Evolutionary conservation across 1,140 invertebrate species (phyloP), one percentile per base, ranked within the genome.

Genomic region (Pseudomyrmex sp.): DNA sequence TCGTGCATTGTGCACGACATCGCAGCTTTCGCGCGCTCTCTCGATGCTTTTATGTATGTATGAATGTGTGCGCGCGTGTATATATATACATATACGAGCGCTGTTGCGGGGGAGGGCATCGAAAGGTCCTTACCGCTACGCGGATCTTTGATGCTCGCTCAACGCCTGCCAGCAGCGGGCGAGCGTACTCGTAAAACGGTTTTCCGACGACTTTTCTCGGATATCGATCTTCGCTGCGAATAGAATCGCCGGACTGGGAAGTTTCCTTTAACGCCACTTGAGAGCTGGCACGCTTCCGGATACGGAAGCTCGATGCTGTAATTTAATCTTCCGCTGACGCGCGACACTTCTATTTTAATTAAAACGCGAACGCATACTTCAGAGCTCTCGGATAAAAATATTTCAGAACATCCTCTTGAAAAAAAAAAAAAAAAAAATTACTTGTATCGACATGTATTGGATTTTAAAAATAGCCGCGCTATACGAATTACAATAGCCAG

Each of bases 171-270:
- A 54, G 12, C 62, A 15, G 26, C 63, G 82, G 48, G 20, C 46
- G 73, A 80, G 62, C 76, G 65, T 35, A 85, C 80, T 48, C 83
- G 72, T 85, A 63, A 85, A 88, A 82, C 76, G 66, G 61, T 44
- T 61, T 72, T 56, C 56, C 76, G 61, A 68, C 69, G 86, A 88
- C 50, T 85, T 82, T 77, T 88, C 66, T 79, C 75, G 76, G 35
- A 75, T 88, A 88, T 88, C 87, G 87, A 88, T 84, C 73, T 69
- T 35, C 56, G 75, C 75, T 82, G 23, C 79, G 84, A 88, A 88
- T 85, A 74, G 86, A 88, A 70, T 54, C 68, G 65, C 50, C 61
- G 26, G 61, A 59, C 59, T 56, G 77, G 44, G 72, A 85, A 88
- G 76, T 88, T 88, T 82, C 86, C 70, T 85, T 85, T 85, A 76